A percentile compares a stretch with the other conserved stretches of the same genome.
Evolutionary conservation across 2,797 vertebrate genomes (phyloP).

Genomic region (Knipowitschia caucasica): DNA sequence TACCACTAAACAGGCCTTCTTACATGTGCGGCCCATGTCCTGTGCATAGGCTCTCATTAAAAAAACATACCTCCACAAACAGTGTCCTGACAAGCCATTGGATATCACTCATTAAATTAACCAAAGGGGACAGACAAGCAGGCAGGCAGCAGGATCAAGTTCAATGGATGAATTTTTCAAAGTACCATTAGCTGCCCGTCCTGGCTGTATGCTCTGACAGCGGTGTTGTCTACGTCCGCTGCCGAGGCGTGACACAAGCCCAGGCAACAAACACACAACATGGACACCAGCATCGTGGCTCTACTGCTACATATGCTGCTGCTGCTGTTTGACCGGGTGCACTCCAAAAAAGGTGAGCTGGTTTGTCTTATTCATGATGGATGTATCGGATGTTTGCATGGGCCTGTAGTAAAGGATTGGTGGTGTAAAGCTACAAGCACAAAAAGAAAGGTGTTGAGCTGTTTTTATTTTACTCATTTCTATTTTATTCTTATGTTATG

Average conservation of each 20-base stretch:
- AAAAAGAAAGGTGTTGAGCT: slow-evolving; percentile 13
- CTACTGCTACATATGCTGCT: slow-evolving; percentile 75
- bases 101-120: slow-evolving; percentile 92
- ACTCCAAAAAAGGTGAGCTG: slow-evolving; percentile 84
- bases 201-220: slow-evolving; percentile 51
- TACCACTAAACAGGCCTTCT: slow-evolving; percentile 33
- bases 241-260: slow-evolving; percentile 49
- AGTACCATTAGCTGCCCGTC: slow-evolving; percentile 75
- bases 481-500: background rate
- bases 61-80: slow-evolving; percentile 78
- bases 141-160: slow-evolving; percentile 76
- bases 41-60: slow-evolving; percentile 58
- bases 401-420: slow-evolving; percentile 32
- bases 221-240: slow-evolving; percentile 35
- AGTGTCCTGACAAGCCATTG: slow-evolving; percentile 81
- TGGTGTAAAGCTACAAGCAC: slow-evolving; percentile 35
- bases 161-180: slow-evolving; percentile 90
- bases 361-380: slow-evolving; percentile 53
- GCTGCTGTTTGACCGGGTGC: slow-evolving; percentile 65
- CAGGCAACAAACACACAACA: slow-evolving; percentile 62
- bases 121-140: slow-evolving; percentile 57
- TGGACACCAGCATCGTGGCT: slow-evolving; percentile 63
- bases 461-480: background rate
- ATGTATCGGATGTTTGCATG: too few species aligned
- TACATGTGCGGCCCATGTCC: slow-evolving; percentile 36